phyloP scores from a whole-genome alignment of 2,113 vertebrate genomes.

The Heterocephalus glaber region DNA sequence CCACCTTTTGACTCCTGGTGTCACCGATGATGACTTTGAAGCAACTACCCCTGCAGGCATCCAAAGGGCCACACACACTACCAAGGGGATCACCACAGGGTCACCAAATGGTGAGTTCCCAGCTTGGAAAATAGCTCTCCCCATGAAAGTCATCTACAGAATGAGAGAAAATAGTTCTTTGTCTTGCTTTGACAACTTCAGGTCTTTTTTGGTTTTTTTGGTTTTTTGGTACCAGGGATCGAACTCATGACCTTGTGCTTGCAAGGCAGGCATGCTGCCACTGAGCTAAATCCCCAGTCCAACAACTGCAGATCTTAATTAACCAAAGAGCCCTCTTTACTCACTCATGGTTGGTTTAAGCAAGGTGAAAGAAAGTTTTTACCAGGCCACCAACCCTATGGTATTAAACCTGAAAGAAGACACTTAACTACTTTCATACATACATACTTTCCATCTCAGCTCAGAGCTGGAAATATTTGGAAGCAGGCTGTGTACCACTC shows the following conservation, averaged over 20 bases:
- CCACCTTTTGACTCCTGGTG: not conserved
- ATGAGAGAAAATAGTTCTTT: not conserved
- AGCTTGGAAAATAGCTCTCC: not conserved
- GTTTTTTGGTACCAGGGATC: too few relatives aligned
- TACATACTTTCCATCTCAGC: not conserved
- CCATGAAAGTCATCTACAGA: not conserved
- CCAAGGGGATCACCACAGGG: not conserved
- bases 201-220: too few relatives aligned
- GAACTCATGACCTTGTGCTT: too few relatives aligned
- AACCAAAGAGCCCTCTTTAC: not conserved
- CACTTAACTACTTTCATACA: not conserved
- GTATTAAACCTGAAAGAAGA: slow-evolving; percentile 42
- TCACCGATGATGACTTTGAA: not conserved
- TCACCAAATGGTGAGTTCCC: not conserved
- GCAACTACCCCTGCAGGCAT: slow-evolving; percentile 23
- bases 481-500: not conserved
- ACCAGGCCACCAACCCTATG: not conserved
- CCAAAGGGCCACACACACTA: not conserved
- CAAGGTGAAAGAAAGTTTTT: not conserved
- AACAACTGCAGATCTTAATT: not conserved
- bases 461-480: not conserved
- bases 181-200: not conserved
- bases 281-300: too few relatives aligned
- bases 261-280: too few relatives aligned
- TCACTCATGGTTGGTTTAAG: not conserved